Conservation (phyloP, 2,113 vertebrate species). For the Delphinapterus leucas region DNA sequence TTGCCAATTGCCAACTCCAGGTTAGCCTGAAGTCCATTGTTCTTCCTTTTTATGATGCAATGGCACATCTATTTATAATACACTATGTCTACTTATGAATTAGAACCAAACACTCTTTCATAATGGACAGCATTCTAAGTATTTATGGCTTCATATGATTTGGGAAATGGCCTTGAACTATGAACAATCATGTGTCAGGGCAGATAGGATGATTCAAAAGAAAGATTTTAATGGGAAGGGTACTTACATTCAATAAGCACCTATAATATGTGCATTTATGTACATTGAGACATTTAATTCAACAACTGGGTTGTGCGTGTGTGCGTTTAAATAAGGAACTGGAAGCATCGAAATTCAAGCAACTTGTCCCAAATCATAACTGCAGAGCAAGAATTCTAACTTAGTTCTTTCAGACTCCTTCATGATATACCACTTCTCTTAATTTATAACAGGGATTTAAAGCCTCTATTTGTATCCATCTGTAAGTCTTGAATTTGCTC, state of each 20-base stretch:
- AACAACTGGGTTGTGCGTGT: background rate
- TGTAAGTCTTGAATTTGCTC: background rate
- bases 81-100: background rate
- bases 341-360: background rate
- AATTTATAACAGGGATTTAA: background rate
- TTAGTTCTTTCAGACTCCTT: background rate
- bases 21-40: background rate
- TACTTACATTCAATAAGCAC: background rate
- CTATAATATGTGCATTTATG: background rate
- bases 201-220: background rate
- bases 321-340: background rate
- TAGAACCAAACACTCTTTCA: conserved; percentile 13
- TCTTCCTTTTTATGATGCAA: background rate
- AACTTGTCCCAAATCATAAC: background rate
- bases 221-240: background rate
- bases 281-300: background rate
- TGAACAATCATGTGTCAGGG: background rate
- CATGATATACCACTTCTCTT: background rate
- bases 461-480: background rate
- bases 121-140: background rate
- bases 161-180: background rate
- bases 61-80: background rate
- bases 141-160: background rate
- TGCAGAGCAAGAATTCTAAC: background rate
- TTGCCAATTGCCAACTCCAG: background rate